Evolutionary conservation across 1,140 invertebrate species (phyloP).

Genomic region (Drosophila dunni): DNA sequence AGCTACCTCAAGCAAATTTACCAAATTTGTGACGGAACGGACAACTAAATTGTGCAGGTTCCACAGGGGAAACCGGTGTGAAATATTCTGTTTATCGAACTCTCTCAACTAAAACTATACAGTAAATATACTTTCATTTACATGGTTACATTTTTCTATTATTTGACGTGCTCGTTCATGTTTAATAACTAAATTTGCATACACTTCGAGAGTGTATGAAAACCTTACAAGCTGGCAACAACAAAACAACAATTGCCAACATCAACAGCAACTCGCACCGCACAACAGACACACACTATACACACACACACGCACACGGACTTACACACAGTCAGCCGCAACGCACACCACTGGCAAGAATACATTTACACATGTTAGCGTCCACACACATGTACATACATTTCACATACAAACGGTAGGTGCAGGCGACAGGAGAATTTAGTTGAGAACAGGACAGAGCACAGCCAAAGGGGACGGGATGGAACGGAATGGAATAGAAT

Average conservation of each 20-base stretch:
- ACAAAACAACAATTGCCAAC: slow-evolving; percentile 48
- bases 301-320: slow-evolving; percentile 21
- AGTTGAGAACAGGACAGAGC: slow-evolving; percentile 5
- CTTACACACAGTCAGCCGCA: slow-evolving; percentile 1
- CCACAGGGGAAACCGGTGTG: too few relatives aligned
- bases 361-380: slow-evolving; percentile 40
- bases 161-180: not conserved
- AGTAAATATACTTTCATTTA: too few relatives aligned
- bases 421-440: slow-evolving; percentile 33
- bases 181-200: not conserved
- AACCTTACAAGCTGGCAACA: slow-evolving; percentile 35
- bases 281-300: not conserved
- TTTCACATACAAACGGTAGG: slow-evolving; percentile 10
- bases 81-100: too few relatives aligned
- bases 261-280: slow-evolving; percentile 31
- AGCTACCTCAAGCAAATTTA: too few relatives aligned
- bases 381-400: not conserved
- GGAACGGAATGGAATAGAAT: too few relatives aligned
- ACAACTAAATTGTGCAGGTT: too few relatives aligned
- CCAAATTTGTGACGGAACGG: too few relatives aligned
- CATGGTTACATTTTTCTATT: too few relatives aligned
- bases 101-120: too few relatives aligned
- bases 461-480: slow-evolving; percentile 4
- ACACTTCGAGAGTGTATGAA: slow-evolving; percentile 7
- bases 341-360: slow-evolving; percentile 19